Evolutionary conservation across 2,113 vertebrate species (phyloP).

Genomic region (Notarius lentiginosus): DNA sequence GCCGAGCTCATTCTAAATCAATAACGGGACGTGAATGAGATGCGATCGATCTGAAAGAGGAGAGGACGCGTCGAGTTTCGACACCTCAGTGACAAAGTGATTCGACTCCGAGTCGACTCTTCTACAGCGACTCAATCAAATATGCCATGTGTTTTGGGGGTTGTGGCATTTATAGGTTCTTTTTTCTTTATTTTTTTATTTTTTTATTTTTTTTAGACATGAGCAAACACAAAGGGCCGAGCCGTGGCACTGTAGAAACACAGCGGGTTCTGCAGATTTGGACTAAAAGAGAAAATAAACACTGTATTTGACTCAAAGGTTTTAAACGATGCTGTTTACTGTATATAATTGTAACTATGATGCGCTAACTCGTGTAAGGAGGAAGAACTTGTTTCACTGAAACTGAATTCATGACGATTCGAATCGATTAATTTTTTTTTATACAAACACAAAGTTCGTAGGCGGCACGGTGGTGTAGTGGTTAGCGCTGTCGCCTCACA

Average conservation of each 20-base stretch:
- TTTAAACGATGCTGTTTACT: too few relatives aligned
- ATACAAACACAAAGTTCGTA: too few relatives aligned
- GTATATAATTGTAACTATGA: too few relatives aligned
- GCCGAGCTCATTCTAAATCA: not conserved
- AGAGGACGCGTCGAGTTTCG: not conserved
- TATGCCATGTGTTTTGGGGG: not conserved
- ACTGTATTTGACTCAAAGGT: too few relatives aligned
- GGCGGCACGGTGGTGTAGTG: too few relatives aligned
- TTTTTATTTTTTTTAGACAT: not conserved
- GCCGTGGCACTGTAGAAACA: not conserved
- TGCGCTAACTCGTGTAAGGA: too few relatives aligned
- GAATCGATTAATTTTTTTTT: too few relatives aligned
- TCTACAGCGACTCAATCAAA: not conserved
- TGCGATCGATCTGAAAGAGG: not conserved
- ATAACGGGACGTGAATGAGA: not conserved
- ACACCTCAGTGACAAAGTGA: not conserved
- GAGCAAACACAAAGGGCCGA: not conserved
- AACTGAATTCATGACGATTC: too few relatives aligned
- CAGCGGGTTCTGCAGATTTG: not conserved
- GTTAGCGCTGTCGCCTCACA: too few relatives aligned
- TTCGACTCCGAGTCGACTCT: not conserved
- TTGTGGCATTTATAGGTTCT: too few relatives aligned
- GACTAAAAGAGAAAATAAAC: not conserved
- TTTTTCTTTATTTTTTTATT: too few relatives aligned
- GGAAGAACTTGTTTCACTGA: not conserved